Percentiles rank a stretch among this genome's conserved stretches.
Conservation (phyloP, 1,140 invertebrate species). For the Hylaeus anthracinus region DNA sequence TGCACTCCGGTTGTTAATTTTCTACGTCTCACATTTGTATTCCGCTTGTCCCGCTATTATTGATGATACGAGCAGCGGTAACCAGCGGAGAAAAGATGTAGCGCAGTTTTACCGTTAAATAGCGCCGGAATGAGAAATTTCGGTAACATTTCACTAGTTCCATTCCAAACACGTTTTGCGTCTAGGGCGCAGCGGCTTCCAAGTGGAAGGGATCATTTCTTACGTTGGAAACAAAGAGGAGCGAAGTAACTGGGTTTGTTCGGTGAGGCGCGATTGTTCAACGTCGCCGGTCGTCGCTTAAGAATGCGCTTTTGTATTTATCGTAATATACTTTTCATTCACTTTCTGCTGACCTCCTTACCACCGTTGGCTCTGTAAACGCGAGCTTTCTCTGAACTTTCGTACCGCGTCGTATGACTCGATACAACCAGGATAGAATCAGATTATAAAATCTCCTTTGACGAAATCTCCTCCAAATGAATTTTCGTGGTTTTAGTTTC, state of each 20-base stretch:
- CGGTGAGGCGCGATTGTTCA: conserved; percentile 40
- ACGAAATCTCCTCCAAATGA: no score
- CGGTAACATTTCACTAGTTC: conserved; percentile 45
- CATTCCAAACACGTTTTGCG: conserved; percentile 42
- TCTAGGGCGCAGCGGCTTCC: conserved; percentile 20
- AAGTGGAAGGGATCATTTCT: conserved; percentile 34
- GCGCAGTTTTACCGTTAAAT: conserved; percentile 25
- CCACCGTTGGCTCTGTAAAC: conserved; percentile 1
- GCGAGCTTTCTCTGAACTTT: not conserved
- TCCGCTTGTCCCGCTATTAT: conserved; percentile 35
- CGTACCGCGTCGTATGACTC: no score
- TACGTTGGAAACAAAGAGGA: conserved; percentile 37
- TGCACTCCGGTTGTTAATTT: conserved; percentile 1
- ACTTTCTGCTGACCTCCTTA: conserved; percentile 1
- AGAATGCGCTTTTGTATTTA: conserved; percentile 43
- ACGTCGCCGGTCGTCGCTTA: conserved; percentile 22
- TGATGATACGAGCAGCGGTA: conserved; percentile 22
- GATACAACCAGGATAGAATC: no score
- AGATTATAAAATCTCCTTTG: no score
- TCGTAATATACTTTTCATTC: conserved; percentile 45
- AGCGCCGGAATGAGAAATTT: conserved; percentile 46
- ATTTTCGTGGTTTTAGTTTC: no score
- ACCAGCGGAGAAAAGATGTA: not conserved
- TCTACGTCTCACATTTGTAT: conserved; percentile 34
- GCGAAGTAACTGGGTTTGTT: conserved; percentile 44